A percentile compares a stretch with the other conserved stretches of the same genome.
phyloP scores from a whole-genome alignment of 1,140 invertebrate species.

The Coptotermes formosanus region DNA sequence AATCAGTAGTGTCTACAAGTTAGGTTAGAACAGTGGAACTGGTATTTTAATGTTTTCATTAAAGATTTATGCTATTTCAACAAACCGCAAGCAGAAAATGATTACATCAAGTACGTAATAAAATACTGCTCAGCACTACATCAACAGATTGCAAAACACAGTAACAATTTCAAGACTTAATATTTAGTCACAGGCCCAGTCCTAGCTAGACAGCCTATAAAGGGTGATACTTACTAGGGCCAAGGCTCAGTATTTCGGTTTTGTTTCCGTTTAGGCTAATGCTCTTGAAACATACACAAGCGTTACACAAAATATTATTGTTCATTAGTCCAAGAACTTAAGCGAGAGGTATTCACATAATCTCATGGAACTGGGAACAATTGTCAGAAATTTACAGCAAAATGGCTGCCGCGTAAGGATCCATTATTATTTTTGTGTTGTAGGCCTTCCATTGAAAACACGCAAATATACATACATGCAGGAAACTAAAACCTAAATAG shows the following conservation, averaged over 20 bases:
- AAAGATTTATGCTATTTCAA: not conserved
- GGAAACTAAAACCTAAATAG: not conserved
- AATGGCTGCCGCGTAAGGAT: slow-evolving; percentile 34
- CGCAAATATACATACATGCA: not conserved
- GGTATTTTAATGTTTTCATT: not conserved
- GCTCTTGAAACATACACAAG: slow-evolving; percentile 16
- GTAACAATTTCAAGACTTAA: not conserved
- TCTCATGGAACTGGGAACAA: slow-evolving; percentile 22
- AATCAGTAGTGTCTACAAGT: not conserved
- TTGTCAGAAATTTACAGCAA: slow-evolving; percentile 34
- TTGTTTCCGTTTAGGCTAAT: slow-evolving; percentile 19
- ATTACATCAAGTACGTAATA: not conserved
- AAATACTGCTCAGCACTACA: not conserved
- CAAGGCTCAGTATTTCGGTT: not conserved
- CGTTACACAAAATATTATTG: slow-evolving; percentile 9
- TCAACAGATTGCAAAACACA: not conserved
- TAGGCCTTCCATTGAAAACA: not conserved
- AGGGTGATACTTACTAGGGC: slow-evolving; percentile 17
- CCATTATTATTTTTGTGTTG: slow-evolving; percentile 20
- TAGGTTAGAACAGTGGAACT: not conserved
- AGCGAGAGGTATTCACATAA: slow-evolving; percentile 22
- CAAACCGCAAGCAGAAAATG: not conserved
- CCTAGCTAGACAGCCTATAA: not conserved
- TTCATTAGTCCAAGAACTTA: slow-evolving; percentile 13
- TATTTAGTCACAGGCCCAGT: not conserved